Conservation (phyloP, 1,140 invertebrate genomes). For the Cydia fagiglandana region DNA sequence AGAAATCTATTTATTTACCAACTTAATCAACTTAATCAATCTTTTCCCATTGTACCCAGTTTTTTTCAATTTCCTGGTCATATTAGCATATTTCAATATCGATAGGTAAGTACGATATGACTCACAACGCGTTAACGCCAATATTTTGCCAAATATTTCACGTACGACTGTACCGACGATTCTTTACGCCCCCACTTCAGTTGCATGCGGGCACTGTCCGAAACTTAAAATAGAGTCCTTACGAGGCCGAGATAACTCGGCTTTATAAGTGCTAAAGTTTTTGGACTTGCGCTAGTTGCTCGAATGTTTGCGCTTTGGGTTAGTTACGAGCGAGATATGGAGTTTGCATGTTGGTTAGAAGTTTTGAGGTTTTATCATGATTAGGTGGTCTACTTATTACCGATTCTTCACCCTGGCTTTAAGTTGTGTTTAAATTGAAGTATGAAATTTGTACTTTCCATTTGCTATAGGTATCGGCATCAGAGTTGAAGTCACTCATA, state of each 20-base stretch:
- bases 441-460: too few relatives aligned
- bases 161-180: not conserved
- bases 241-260: not conserved
- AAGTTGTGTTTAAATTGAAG: too few relatives aligned
- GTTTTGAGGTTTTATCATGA: not conserved
- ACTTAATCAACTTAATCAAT: too few relatives aligned
- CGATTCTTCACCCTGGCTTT: too few relatives aligned
- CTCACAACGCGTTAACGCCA: too few relatives aligned
- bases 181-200: not conserved
- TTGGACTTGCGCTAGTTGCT: conserved; percentile 5
- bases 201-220: conserved; percentile 1
- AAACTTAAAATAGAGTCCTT: conserved; percentile 18
- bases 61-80: too few relatives aligned
- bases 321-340: not conserved
- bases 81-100: too few relatives aligned
- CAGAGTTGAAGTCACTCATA: too few relatives aligned
- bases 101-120: too few relatives aligned
- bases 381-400: not conserved
- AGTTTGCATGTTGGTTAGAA: conserved; percentile 1
- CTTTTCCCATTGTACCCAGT: too few relatives aligned
- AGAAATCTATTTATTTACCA: too few relatives aligned
- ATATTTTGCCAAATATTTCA: not conserved
- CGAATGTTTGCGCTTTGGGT: not conserved
- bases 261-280: conserved; percentile 2
- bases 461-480: too few relatives aligned